phyloP scores from a whole-genome alignment of 2,797 vertebrate genomes.

The Masticophis lateralis region DNA sequence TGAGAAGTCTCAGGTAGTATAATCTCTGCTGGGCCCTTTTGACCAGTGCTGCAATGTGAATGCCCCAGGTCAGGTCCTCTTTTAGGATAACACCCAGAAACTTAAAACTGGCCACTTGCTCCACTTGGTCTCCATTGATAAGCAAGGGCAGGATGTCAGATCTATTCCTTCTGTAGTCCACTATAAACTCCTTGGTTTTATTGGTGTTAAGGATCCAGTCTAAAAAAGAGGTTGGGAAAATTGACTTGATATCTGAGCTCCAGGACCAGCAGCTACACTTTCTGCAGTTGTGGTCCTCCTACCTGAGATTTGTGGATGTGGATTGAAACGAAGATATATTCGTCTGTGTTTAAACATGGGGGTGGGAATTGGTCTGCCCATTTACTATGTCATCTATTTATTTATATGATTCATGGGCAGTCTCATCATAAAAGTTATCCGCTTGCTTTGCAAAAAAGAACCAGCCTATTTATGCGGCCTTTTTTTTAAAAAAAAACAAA shows the following conservation, averaged over 20 bases:
- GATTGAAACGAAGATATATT: background rate
- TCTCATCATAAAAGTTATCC: background rate
- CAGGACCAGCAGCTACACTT: background rate
- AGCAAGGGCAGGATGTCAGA: no score
- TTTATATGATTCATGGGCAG: background rate
- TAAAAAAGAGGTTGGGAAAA: background rate
- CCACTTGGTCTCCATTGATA: no score
- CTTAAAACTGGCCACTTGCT: no score
- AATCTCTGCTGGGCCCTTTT: no score
- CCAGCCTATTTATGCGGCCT: background rate
- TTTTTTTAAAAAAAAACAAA: no score
- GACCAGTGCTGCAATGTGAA: no score
- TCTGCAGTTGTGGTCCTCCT: background rate
- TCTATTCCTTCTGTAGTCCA: no score
- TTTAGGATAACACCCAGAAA: no score
- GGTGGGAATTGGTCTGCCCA: background rate
- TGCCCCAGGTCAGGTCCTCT: no score
- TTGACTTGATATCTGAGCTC: background rate
- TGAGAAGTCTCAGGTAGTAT: no score
- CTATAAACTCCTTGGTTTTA: no score
- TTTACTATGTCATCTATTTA: background rate
- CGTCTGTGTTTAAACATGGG: background rate
- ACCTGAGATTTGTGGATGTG: background rate
- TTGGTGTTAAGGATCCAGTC: no score
- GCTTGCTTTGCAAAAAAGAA: background rate